Evolutionary conservation across 2,113 vertebrate species (phyloP).

Genomic region (Mesitornis unicolor): DNA sequence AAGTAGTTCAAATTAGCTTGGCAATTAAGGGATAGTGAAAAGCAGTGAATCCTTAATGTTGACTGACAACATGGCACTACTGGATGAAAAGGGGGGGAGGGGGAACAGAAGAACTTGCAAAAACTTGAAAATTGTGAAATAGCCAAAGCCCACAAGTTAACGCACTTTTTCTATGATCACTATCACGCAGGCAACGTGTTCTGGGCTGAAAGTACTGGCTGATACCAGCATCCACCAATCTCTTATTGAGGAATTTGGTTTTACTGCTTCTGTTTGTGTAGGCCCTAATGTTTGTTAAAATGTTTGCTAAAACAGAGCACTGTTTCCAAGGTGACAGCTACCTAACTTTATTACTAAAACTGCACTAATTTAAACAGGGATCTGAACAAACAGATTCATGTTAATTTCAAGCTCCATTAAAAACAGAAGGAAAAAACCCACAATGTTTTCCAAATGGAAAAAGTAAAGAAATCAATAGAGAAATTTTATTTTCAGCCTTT

Average conservation of each 20-base stretch:
- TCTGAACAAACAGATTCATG: constrained; percentile 45
- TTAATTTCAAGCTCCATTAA: constrained; percentile 69
- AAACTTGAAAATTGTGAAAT: not conserved
- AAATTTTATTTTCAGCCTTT: constrained; percentile 44
- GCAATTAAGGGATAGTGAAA: constrained; percentile 36
- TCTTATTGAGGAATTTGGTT: not conserved
- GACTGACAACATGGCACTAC: not conserved
- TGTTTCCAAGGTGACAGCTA: constrained; percentile 59
- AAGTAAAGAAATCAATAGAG: constrained; percentile 40
- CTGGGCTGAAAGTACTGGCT: not conserved
- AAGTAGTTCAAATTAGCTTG: constrained; percentile 3
- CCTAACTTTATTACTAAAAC: constrained; percentile 58
- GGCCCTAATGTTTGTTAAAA: not conserved
- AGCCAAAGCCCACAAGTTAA: not conserved
- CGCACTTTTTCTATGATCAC: not conserved
- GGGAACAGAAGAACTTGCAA: not conserved
- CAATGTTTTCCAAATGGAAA: constrained; percentile 46
- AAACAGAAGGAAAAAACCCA: constrained; percentile 51
- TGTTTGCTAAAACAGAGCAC: constrained; percentile 36
- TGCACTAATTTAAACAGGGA: constrained; percentile 21
- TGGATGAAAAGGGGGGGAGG: not conserved
- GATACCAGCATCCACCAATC: not conserved
- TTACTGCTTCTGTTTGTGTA: not conserved
- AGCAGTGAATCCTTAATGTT: constrained; percentile 14
- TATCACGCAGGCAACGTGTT: not conserved